phyloP scores from a whole-genome alignment of 2,797 vertebrate species.

The Lophotriccus pileatus region DNA sequence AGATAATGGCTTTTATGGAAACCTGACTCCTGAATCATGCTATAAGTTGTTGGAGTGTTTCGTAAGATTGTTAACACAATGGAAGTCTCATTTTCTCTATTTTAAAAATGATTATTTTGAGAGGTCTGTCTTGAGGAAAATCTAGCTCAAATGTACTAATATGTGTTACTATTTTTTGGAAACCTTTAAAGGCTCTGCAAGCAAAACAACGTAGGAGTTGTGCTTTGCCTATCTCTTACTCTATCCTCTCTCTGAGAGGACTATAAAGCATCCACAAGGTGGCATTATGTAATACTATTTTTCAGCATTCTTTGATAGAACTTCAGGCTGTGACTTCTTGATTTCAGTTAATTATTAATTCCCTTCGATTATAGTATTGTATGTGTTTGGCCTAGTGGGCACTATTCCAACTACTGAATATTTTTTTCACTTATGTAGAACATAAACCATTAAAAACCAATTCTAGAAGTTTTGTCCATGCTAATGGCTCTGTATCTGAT shows the following conservation, averaged over 20 bases:
- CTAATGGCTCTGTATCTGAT: neutral
- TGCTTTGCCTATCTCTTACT: neutral
- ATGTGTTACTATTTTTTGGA: neutral
- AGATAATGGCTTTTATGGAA: neutral
- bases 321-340: neutral
- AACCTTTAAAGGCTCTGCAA: neutral
- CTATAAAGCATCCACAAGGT: conserved; percentile 15
- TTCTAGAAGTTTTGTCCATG: neutral
- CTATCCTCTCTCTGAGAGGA: neutral
- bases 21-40: neutral
- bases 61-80: neutral
- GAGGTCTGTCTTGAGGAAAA: neutral
- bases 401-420: neutral
- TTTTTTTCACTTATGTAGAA: neutral
- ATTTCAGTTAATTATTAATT: neutral
- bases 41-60: fast-evolving
- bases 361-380: neutral
- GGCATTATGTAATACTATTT: neutral
- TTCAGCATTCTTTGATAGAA: neutral
- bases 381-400: neutral
- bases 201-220: neutral
- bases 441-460: neutral
- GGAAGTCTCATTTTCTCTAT: neutral
- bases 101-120: neutral
- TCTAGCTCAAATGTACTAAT: neutral